Conservation (phyloP, 1,140 invertebrate species). For the Trinorchestia longiramus region DNA sequence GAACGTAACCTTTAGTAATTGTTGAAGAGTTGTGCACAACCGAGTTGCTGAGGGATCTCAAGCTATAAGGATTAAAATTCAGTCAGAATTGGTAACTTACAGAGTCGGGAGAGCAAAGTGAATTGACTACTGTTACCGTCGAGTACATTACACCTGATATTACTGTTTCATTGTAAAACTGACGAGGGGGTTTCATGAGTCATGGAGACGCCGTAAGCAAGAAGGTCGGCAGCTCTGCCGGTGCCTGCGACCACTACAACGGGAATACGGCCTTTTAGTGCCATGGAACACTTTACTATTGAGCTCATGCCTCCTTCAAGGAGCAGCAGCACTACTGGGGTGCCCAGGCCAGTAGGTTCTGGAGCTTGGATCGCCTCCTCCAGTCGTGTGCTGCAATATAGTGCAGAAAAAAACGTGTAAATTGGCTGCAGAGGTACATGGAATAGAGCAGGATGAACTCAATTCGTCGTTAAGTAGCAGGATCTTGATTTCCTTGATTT, state of each 20-base stretch:
- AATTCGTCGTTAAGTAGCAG: not conserved
- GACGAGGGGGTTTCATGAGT: slow-evolving; percentile 59
- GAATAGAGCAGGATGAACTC: not conserved
- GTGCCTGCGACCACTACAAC: slow-evolving; percentile 71
- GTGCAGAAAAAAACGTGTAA: not conserved
- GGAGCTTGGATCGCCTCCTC: slow-evolving; percentile 59
- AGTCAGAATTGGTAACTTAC: too few relatives aligned
- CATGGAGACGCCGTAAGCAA: slow-evolving; percentile 70
- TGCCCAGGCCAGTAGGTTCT: slow-evolving; percentile 68
- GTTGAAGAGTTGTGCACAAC: too few relatives aligned
- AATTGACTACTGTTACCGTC: too few relatives aligned
- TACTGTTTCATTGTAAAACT: not conserved
- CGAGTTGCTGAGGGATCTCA: too few relatives aligned
- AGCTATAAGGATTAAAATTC: too few relatives aligned
- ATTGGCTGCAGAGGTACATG: not conserved
- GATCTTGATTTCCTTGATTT: too few relatives aligned
- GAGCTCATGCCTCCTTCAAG: slow-evolving; percentile 71
- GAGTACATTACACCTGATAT: not conserved
- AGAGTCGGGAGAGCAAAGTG: too few relatives aligned
- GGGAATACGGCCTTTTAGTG: slow-evolving; percentile 69
- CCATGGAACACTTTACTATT: slow-evolving; percentile 69
- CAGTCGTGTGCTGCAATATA: slow-evolving; percentile 58
- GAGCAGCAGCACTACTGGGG: slow-evolving; percentile 71
- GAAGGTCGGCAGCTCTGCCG: slow-evolving; percentile 72
- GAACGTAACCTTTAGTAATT: too few relatives aligned